phyloP scores from a whole-genome alignment of 2,113 vertebrate genomes.

The Tupaia chinensis region DNA sequence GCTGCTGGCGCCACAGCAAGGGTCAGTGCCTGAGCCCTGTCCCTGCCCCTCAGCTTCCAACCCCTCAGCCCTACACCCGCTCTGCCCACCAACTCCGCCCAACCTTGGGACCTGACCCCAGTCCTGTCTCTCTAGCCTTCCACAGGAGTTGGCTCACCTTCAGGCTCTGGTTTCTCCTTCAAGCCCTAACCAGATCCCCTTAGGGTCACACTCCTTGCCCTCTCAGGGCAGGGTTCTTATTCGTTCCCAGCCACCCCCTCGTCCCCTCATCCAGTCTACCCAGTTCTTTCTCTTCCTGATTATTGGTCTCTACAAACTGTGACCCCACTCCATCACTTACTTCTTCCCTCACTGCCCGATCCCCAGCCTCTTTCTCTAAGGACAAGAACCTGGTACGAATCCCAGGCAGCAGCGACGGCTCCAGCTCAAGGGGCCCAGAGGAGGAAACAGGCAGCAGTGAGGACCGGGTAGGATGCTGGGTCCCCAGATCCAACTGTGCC shows the following conservation, averaged over 20 bases:
- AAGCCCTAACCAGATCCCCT: background rate
- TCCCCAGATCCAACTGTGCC: background rate
- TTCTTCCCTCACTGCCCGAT: background rate
- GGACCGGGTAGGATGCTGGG: slow-evolving; percentile 49
- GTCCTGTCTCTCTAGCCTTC: background rate
- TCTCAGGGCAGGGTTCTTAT: background rate
- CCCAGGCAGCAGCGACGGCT: slow-evolving; percentile 91
- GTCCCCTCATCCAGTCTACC: no score
- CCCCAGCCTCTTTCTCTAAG: slow-evolving; percentile 90
- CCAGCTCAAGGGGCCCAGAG: slow-evolving; percentile 86
- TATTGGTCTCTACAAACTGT: background rate
- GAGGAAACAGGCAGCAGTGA: slow-evolving; percentile 89
- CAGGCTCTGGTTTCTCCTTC: background rate
- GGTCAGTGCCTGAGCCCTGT: slow-evolving; percentile 79
- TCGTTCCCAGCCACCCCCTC: background rate
- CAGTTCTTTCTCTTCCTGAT: background rate
- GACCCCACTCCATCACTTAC: background rate
- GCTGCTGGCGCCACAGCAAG: slow-evolving; percentile 87
- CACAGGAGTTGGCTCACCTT: background rate
- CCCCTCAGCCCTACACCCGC: no score
- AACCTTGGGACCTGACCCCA: background rate
- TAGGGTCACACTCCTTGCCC: background rate
- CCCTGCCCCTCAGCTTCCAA: background rate
- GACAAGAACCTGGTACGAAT: slow-evolving; percentile 92
- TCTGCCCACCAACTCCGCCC: background rate